Conservation (phyloP, 1,140 invertebrate genomes). For the Melitaea cinxia region DNA sequence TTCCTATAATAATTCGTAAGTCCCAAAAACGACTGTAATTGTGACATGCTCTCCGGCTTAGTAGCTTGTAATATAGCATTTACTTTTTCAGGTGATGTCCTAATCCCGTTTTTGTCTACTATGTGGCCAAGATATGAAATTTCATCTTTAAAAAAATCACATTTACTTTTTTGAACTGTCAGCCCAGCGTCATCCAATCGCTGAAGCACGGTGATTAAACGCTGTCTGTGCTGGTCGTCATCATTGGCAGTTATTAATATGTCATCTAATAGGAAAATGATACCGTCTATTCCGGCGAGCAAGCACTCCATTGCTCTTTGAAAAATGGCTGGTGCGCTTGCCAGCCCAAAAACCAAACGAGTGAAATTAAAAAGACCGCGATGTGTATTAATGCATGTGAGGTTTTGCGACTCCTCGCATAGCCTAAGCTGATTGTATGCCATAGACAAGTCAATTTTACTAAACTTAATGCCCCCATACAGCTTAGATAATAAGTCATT, state of each 20-base stretch:
- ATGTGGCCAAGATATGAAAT: no score
- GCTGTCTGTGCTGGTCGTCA: conserved; percentile 15
- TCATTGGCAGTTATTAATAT: conserved; percentile 29
- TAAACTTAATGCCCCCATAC: conserved; percentile 35
- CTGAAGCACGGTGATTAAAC: conserved; percentile 29
- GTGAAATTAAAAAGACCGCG: conserved; percentile 39
- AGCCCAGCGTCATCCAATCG: conserved; percentile 33
- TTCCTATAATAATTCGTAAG: no score
- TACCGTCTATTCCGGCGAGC: conserved; percentile 30
- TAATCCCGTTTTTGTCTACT: not conserved
- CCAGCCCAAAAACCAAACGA: conserved; percentile 38
- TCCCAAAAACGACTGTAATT: not conserved
- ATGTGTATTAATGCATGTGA: conserved; percentile 43
- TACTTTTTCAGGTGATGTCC: no score
- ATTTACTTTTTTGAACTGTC: no score
- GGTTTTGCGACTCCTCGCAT: conserved; percentile 29
- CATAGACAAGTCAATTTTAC: conserved; percentile 36
- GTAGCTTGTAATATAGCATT: not conserved
- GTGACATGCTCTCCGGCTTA: no score
- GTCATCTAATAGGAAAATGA: conserved; percentile 34
- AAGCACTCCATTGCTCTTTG: conserved; percentile 46
- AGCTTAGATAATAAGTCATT: conserved; percentile 40
- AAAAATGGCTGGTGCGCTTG: conserved; percentile 39
- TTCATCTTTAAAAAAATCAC: no score
- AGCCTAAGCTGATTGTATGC: conserved; percentile 41